Conservation (phyloP, 2,888 invertebrate genomes). For the Drosophila histrio region DNA sequence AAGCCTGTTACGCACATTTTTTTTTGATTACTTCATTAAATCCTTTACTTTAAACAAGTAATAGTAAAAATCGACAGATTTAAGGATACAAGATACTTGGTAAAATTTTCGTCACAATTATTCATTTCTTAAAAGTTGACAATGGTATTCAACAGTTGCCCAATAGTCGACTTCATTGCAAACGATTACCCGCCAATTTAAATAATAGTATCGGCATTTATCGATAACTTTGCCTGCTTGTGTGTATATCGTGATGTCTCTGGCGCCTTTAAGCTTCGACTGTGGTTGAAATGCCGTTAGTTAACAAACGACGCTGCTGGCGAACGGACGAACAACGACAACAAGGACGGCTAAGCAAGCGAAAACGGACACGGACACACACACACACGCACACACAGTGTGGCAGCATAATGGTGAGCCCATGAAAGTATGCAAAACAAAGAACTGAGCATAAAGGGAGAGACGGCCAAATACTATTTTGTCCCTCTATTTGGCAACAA, state of each 20-base stretch:
- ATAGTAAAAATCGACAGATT: too few species aligned
- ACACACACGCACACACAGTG: conserved; percentile 14
- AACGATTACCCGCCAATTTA: background rate
- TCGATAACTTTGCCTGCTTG: conserved; percentile 20
- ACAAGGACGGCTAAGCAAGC: conserved; percentile 12
- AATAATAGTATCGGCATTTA: conserved; percentile 10
- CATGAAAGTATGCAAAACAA: conserved; percentile 58
- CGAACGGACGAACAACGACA: conserved; percentile 33
- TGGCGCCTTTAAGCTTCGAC: background rate
- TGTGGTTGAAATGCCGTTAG: conserved; percentile 36
- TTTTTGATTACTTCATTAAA: too few species aligned
- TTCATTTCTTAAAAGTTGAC: too few species aligned
- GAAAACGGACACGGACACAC: conserved; percentile 10
- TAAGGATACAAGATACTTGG: too few species aligned
- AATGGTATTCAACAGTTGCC: too few species aligned
- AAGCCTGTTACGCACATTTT: too few species aligned
- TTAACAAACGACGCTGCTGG: conserved; percentile 57
- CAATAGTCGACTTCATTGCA: too few species aligned
- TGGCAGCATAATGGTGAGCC: conserved; percentile 10
- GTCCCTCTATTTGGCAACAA: conserved; percentile 32
- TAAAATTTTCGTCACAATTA: too few species aligned
- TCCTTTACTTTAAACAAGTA: too few species aligned
- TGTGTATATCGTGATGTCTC: conserved; percentile 6
- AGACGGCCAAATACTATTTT: conserved; percentile 23
- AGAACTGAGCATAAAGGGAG: conserved; percentile 17